Evolutionary conservation across 2,113 vertebrate genomes (phyloP), one percentile per base, ranked within the genome.

Genomic region (Okapia johnstoni): DNA sequence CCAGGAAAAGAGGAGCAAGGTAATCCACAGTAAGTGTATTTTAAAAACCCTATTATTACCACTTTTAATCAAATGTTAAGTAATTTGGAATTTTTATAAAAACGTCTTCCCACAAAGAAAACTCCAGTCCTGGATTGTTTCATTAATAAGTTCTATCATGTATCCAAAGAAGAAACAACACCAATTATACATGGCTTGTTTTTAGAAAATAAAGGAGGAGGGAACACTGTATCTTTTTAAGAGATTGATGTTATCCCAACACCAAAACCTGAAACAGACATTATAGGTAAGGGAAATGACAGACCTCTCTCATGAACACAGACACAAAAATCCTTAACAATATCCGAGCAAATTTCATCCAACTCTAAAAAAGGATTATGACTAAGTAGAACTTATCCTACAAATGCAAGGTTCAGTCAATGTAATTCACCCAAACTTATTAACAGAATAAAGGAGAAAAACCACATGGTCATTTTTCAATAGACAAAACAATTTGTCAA

Each of bases 361-460:
- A 96, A 40, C 14, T 66, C 33, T 77, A 17, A 61, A 87, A 93
- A 85, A 77, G 55, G 30, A 94, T 97, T 50, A 90, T 40, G 16
- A 80, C 46, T 61, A 83, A 89, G 28, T 79, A 57, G 84, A 40
- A 86, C 83, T 92, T 93, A 61, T 60, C 14, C 43, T 54, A 93
- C 9, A 80, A 96, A 81, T 46, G n/a, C n/a, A 90, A 66, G 40
- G n/a, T 80, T 70, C 23, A 36, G 26, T 95, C 61, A 57, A 2
- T 58, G 16, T 91, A 79, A 94, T 79, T 83, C 52, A 89, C n/a
- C 15, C 11, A 73, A 43, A 73, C 21, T 25, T 48, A 79, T 76
- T 79, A 73, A 94, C 2, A 86, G 14, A 33, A 83, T 36, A 88
- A 81, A 94, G 26, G 57, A 87, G 77, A 93, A 97, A 94, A 83